Percentiles rank a stretch among this genome's conserved stretches.
Conservation (phyloP, 2,113 vertebrate species). For the Corydoras maculifer region DNA sequence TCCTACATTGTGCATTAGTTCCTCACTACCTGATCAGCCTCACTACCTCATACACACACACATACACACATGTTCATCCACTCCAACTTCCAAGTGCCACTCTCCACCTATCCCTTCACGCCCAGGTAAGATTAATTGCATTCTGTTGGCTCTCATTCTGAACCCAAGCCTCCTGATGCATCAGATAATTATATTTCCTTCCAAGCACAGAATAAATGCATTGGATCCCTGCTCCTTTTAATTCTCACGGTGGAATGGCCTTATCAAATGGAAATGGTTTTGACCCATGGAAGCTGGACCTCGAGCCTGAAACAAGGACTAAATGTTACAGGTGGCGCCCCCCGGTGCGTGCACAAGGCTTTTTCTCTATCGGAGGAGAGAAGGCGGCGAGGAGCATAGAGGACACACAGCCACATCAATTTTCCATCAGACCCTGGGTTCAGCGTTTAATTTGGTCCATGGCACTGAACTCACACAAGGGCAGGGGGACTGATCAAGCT, state of each 20-base stretch:
- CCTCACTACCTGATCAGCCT: no score
- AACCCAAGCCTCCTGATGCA: background rate
- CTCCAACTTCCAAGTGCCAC: background rate
- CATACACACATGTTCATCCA: no score
- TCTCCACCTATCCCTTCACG: conserved; percentile 3
- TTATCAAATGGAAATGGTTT: conserved; percentile 5
- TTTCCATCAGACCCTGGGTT: conserved; percentile 43
- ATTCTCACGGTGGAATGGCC: conserved; percentile 1
- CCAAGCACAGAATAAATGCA: background rate
- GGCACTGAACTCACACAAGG: conserved; percentile 42
- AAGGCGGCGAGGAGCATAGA: conserved; percentile 38
- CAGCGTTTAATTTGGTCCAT: conserved; percentile 55
- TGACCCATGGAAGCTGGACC: background rate
- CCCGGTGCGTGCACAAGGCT: background rate
- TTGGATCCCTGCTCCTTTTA: background rate
- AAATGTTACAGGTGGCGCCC: background rate
- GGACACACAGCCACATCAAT: conserved; percentile 39
- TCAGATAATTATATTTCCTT: conserved; percentile 8
- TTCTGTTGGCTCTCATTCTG: conserved; percentile 16
- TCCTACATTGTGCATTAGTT: no score
- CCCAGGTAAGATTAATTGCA: conserved; percentile 22
- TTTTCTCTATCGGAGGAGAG: conserved; percentile 1
- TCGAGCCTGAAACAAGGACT: background rate
- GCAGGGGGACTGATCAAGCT: conserved; percentile 40
- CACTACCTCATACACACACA: no score